Evolutionary conservation across 2,888 invertebrate genomes (phyloP).

Genomic region (Euplexia lucipara): DNA sequence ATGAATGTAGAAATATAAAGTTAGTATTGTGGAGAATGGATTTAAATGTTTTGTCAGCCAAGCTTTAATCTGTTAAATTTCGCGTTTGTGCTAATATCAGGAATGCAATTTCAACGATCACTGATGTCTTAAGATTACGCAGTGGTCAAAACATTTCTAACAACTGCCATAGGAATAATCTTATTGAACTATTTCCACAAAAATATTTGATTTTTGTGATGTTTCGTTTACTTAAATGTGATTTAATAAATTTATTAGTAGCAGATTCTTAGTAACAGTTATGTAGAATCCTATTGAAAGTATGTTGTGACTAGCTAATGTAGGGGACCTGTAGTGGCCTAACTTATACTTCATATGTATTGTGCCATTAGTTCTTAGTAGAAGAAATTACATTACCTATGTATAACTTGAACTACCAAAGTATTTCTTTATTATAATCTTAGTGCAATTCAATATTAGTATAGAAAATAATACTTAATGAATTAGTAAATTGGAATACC

Average conservation of each 20-base stretch:
- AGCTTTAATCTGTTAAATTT: constrained; percentile 19
- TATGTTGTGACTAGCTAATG: constrained; percentile 41
- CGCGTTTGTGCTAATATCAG: background rate
- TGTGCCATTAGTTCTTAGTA: constrained; percentile 56
- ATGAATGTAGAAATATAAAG: constrained; percentile 36
- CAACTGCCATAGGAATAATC: background rate
- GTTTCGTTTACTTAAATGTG: background rate
- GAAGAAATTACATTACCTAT: constrained; percentile 14
- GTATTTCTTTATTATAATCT: constrained; percentile 27
- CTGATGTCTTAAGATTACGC: background rate
- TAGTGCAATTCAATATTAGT: constrained; percentile 47
- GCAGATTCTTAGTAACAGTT: background rate
- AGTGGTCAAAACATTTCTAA: background rate
- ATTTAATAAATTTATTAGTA: constrained; percentile 11
- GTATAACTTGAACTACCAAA: constrained; percentile 40
- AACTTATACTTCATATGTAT: constrained; percentile 37
- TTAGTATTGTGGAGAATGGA: constrained; percentile 1
- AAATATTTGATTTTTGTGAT: background rate
- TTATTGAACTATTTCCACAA: background rate
- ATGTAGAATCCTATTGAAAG: constrained; percentile 26
- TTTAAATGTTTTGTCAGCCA: constrained; percentile 21
- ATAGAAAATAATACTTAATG: background rate
- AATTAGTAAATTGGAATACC: constrained; percentile 28
- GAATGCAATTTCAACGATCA: background rate
- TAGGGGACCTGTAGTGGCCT: constrained; percentile 42